These are phyloP conservation scores for Halotydeus destructor DNA, from an alignment of 1,140 invertebrate species.

Conservation along the genomic window DNA sequence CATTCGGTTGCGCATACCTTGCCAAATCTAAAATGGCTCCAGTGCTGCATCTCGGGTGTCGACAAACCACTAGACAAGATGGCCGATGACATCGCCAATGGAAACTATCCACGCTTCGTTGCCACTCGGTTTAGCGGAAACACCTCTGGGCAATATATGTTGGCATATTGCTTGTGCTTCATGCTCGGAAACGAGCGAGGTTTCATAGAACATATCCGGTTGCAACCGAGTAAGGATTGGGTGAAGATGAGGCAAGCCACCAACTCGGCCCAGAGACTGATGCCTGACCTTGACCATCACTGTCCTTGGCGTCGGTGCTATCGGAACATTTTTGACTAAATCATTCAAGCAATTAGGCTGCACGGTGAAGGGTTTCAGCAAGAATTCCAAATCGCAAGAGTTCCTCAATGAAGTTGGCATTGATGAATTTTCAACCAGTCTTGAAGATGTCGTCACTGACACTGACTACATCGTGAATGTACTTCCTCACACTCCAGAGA, in stretches of 20 bases:
- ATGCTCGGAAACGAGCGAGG: not conserved
- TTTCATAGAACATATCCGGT: not conserved
- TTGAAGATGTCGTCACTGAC: constrained; percentile 27
- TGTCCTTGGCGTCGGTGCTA: not conserved
- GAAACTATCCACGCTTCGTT: not conserved
- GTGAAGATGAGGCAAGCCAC: not conserved
- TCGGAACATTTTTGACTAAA: not conserved
- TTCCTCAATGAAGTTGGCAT: not conserved
- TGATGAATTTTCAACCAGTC: constrained; percentile 15
- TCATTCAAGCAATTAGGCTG: not conserved
- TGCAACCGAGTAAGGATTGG: not conserved
- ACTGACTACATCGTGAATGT: constrained; percentile 36
- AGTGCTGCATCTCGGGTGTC: not conserved
- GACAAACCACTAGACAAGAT: not conserved
- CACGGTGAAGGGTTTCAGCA: not conserved
- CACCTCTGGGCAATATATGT: not conserved
- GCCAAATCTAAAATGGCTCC: constrained; percentile 5
- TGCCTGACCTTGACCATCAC: not conserved
- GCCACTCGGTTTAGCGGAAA: not conserved
- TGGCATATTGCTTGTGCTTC: not conserved
- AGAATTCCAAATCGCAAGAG: not conserved
- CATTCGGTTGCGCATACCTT: not conserved
- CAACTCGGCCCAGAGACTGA: not conserved
- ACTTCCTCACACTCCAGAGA: constrained; percentile 32
- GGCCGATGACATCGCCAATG: not conserved